Conservation (phyloP, 2,113 vertebrate genomes). For the Cynoglossus semilaevis region DNA sequence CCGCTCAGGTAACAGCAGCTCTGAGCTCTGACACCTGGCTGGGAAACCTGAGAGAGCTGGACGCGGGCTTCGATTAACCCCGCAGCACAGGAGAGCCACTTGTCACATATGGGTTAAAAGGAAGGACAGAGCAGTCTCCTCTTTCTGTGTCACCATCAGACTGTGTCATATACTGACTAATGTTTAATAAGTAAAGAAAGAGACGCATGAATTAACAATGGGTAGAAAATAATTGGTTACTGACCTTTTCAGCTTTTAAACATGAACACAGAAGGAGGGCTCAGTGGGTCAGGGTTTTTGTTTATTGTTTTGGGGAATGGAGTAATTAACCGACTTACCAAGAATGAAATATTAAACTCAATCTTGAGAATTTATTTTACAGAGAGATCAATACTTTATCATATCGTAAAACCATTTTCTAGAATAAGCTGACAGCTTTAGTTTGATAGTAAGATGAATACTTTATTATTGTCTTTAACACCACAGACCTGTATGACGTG, state of each 20-base stretch:
- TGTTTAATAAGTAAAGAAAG: constrained; percentile 60
- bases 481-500: too few species aligned
- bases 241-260: constrained; percentile 8
- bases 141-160: constrained; percentile 24
- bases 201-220: constrained; percentile 52
- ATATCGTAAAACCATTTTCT: too few species aligned
- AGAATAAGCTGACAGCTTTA: too few species aligned
- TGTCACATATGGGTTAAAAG: constrained; percentile 35
- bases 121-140: constrained; percentile 25
- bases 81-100: constrained; percentile 6
- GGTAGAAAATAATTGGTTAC: neutral
- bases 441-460: too few species aligned
- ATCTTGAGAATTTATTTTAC: too few species aligned
- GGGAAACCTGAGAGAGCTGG: constrained; percentile 58
- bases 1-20: constrained; percentile 79
- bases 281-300: neutral
- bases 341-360: neutral
- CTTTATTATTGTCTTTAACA: too few species aligned
- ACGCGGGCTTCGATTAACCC: constrained; percentile 28
- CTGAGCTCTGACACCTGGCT: constrained; percentile 63
- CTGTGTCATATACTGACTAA: constrained; percentile 24
- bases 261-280: neutral
- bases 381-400: too few species aligned
- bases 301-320: neutral
- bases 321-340: neutral